Evolutionary conservation across 2,888 invertebrate species (phyloP), one percentile per base, ranked within the genome.

Genomic region (Acleris sparsana): DNA sequence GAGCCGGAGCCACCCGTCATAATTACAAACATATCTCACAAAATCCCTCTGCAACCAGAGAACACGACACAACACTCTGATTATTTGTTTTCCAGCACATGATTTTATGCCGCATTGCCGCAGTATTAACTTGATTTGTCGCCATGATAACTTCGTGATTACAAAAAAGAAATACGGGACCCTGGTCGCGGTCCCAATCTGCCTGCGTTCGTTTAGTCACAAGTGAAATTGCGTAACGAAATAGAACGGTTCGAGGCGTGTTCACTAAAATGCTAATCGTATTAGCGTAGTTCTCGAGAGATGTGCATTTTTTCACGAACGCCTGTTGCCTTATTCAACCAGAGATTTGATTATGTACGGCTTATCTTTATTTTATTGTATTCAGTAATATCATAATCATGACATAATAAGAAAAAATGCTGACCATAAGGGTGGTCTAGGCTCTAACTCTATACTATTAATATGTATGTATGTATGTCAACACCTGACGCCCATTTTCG

Each of bases 11-110:
- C 74, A 71, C 74, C 75, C 77, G 74, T 74, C 78, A 80, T 79
- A 80, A 82, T 85, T 80, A 79, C 72, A 78, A 53, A 69, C 72
- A 78, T 78, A 79, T 80, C 78, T 78, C 75, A 76, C 73, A 68
- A 72, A 76, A 80, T 78, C 75, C 73, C 65, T 73, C 75, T 73
- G 75, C 75, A 74, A 71, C 69, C 69, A 70, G 69, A 74, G 67
- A 74, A 73, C 70, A 73, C 69, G 22, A n/a, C 66, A 65, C 70
- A 67, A 73, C 73, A 62, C 72, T 70, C 66, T 69, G 72, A 69
- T 76, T 76, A 76, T 77, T 76, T 75, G 75, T 73, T 76, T 77
- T 75, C 71, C 71, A 66, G 67, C 71, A 74, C 72, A 75, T 69
- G 71, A 75, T 77, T 79, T 77, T 68, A 71, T 76, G 72, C 76